Base-by-base conservation (phyloP, 2,888 invertebrate genomes). In the Celastrina argiolus region DNA sequence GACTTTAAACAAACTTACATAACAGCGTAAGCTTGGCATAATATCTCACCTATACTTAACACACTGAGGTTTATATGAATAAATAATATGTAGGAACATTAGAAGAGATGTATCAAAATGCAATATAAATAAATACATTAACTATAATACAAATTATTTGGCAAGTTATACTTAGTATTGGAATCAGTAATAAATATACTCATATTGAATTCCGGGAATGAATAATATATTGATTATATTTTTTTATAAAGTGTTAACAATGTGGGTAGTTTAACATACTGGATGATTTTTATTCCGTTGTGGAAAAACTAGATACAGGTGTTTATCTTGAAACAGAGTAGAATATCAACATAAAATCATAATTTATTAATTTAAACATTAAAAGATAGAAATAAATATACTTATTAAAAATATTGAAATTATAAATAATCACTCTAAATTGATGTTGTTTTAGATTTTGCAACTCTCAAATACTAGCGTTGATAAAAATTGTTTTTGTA, bases 31-130 rank as follows among this genome's bases (percentile, higher is more conserved):
- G 78, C 84, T 81, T 71, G 76, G 70, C 63, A 76, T 78, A 80
- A 76, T 78, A 80, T 64, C 70, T 73, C 74, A 77, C 74, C 75
- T 74, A 71, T 77, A 79, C 77, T 76, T 70, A 74, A 67, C 72
- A 74, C 68, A 69, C 71, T 65, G 69, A 69, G 72, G 68, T 64
- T 51, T 16, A 42, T 71, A 71, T 69, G 72, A 78, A 82, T 78
- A 80, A 78, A 82, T 28, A 79, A 78, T 78, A 82, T 76, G 71
- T 84, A 87, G 84, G 85, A 87, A 88, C 86, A 84, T 84, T 84
- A 61, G 72, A 76, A 77, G 78, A 82, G 79, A 83, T 81, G 78
- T 77, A 77, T 74, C 67, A 73, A 81, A 81, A 82, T 83, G 81
- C 80, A 81, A 75, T 76, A 75, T 76, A 72, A 73, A 71, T 69